A percentile compares a stretch with the other conserved stretches of the same genome.
Conservation (phyloP, 2,113 vertebrate genomes). For the Psittacula cyanocephala region DNA sequence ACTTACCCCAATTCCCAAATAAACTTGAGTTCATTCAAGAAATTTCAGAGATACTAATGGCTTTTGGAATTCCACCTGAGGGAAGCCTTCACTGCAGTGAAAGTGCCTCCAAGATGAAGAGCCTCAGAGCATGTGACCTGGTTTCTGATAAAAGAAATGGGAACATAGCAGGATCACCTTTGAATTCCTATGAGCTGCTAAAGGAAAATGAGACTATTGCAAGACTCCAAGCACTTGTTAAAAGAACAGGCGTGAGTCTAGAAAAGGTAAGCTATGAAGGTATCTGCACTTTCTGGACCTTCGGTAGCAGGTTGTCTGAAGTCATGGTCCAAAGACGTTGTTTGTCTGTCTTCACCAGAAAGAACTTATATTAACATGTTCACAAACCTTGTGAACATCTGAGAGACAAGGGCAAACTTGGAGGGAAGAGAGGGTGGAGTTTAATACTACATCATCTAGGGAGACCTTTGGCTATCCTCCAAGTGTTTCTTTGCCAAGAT, state of each 20-base stretch:
- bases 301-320: not conserved
- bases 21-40: constrained; percentile 98
- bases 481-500: not conserved
- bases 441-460: not conserved
- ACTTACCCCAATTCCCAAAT: constrained; percentile 97
- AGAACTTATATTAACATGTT: not conserved
- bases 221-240: constrained; percentile 93
- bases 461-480: not conserved
- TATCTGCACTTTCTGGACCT: not conserved
- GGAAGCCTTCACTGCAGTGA: constrained; percentile 88
- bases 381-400: not conserved
- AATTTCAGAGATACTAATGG: constrained; percentile 92
- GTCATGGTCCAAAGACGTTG: not conserved
- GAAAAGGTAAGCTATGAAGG: constrained; percentile 83
- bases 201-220: constrained; percentile 97
- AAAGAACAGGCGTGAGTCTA: constrained; percentile 94
- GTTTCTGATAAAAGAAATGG: constrained; percentile 95
- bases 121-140: constrained; percentile 83
- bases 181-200: constrained; percentile 89
- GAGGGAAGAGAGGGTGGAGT: not conserved
- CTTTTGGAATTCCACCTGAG: constrained; percentile 91
- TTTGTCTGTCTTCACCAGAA: not conserved
- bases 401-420: not conserved
- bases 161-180: constrained; percentile 87
- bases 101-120: constrained; percentile 83